phyloP scores from a whole-genome alignment of 2,113 vertebrate species.

The Caretta caretta region DNA sequence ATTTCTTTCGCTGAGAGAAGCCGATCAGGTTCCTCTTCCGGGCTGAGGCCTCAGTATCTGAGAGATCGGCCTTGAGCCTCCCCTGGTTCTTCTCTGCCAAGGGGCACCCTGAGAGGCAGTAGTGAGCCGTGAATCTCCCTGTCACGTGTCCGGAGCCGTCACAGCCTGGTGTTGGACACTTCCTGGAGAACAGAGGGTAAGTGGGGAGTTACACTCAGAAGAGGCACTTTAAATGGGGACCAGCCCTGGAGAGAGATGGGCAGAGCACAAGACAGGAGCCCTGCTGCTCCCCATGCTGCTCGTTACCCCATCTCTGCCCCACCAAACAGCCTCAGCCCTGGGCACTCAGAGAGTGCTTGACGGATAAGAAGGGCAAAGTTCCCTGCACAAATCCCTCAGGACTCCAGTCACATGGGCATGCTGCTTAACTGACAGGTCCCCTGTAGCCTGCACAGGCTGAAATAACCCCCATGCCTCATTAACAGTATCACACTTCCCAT shows the following conservation, averaged over 20 bases:
- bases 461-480: not conserved
- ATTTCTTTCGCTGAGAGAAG: conserved; percentile 93
- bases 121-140: conserved; percentile 96
- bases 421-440: not conserved
- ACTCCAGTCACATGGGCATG: fast-evolving
- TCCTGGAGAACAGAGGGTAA: conserved; percentile 81
- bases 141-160: conserved; percentile 98
- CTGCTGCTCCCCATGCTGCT: not conserved
- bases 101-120: conserved; percentile 97
- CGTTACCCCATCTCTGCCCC: not conserved
- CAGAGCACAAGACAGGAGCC: too few species aligned
- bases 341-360: not conserved
- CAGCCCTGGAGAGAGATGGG: fast-evolving
- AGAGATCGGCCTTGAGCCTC: conserved; percentile 90
- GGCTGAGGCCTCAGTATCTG: conserved; percentile 85
- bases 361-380: not conserved
- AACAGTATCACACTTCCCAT: not conserved
- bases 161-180: conserved; percentile 97
- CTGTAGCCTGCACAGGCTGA: not conserved
- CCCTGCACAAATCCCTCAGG: fast-evolving
- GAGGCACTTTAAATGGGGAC: not conserved
- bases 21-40: conserved; percentile 89
- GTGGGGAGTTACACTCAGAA: fast-evolving
- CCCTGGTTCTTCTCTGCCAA: conserved; percentile 97
- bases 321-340: fast-evolving